Evolutionary conservation across 1,140 invertebrate genomes (phyloP).

Genomic region (Sitodiplosis mosellana): DNA sequence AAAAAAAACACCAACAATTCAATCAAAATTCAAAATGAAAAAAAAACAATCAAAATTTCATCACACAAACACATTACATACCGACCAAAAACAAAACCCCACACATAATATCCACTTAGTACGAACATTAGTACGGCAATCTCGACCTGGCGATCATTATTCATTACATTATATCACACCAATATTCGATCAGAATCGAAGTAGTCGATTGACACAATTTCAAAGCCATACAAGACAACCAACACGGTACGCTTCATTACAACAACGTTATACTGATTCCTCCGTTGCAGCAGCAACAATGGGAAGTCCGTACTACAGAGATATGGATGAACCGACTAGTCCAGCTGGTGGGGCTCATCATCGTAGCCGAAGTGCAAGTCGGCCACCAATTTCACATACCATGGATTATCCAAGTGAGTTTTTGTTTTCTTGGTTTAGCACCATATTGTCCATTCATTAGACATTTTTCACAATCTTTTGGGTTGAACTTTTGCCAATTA

Average conservation of each 20-base stretch:
- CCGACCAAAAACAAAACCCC: too few relatives aligned
- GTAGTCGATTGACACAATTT: neutral
- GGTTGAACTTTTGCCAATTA: too few relatives aligned
- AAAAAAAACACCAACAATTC: too few relatives aligned
- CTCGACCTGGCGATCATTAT: neutral
- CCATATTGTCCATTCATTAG: neutral
- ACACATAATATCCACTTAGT: neutral
- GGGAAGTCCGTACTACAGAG: slow-evolving; percentile 46
- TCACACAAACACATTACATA: too few relatives aligned
- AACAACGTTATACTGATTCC: slow-evolving; percentile 35
- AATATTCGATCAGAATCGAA: too few relatives aligned
- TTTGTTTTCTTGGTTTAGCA: too few relatives aligned
- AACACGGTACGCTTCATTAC: slow-evolving; percentile 27
- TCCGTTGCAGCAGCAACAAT: slow-evolving; percentile 27
- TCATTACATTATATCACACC: too few relatives aligned
- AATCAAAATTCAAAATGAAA: neutral
- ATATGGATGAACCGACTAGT: slow-evolving; percentile 53
- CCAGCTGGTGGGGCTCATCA: slow-evolving; percentile 46
- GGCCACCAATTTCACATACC: slow-evolving; percentile 30
- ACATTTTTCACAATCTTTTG: too few relatives aligned
- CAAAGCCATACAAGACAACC: slow-evolving; percentile 7
- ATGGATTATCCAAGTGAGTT: slow-evolving; percentile 27
- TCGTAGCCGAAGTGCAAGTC: slow-evolving; percentile 38
- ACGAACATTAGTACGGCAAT: neutral
- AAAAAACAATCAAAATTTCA: neutral